phyloP scores from a whole-genome alignment of 1,140 invertebrate species.

The Trichonephila clavata region DNA sequence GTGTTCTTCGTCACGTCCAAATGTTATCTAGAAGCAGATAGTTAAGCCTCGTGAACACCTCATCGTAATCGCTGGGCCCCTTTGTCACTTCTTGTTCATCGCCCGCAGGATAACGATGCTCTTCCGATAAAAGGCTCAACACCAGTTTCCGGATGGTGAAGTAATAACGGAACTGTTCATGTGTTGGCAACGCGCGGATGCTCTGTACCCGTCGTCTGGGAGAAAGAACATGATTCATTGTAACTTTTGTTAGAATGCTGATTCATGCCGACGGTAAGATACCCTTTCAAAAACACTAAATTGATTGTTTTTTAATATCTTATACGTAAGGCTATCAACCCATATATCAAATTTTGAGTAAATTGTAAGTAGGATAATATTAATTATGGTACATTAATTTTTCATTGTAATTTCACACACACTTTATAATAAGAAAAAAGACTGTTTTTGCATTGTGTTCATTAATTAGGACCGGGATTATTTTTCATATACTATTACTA shows the following conservation, averaged over 20 bases:
- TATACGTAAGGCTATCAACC: too few species aligned
- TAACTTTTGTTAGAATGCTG: not conserved
- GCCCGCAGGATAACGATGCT: not conserved
- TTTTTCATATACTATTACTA: too few species aligned
- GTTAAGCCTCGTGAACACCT: slow-evolving; percentile 69
- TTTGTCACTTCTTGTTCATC: slow-evolving; percentile 21
- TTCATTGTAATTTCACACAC: too few species aligned
- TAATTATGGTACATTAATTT: too few species aligned
- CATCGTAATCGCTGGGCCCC: slow-evolving; percentile 28
- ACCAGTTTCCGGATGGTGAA: not conserved
- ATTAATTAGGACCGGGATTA: too few species aligned
- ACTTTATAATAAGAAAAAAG: too few species aligned
- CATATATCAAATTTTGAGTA: too few species aligned
- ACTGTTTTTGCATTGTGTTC: too few species aligned
- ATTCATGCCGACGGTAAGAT: not conserved
- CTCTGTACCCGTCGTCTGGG: not conserved
- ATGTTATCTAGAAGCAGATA: slow-evolving; percentile 59
- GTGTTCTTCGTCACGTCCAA: slow-evolving; percentile 39
- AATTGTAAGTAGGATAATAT: too few species aligned
- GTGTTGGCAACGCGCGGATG: not conserved
- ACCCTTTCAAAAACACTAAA: not conserved
- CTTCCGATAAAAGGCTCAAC: not conserved
- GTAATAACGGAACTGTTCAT: not conserved
- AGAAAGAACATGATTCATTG: not conserved
- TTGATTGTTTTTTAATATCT: too few species aligned